Percentiles rank a stretch among this genome's conserved stretches.
phyloP scores from a whole-genome alignment of 2,113 vertebrate species.

The Ascaphus truei region DNA sequence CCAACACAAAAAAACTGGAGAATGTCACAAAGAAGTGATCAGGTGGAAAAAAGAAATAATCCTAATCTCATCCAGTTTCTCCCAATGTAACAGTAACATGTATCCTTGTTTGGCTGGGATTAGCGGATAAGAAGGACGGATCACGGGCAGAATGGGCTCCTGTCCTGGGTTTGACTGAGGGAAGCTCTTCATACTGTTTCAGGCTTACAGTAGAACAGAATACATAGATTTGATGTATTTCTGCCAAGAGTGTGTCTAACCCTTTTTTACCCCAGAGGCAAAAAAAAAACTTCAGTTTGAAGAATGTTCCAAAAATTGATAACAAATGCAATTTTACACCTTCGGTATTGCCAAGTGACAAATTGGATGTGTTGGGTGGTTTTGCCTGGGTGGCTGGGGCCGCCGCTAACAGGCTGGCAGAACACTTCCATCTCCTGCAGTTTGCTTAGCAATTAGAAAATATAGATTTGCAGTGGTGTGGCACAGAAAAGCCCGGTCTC shows the following conservation, averaged over 20 bases:
- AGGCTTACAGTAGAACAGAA: too few species aligned
- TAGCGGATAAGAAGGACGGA: too few species aligned
- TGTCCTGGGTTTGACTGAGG: too few species aligned
- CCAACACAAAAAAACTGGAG: too few species aligned
- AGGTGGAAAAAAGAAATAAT: too few species aligned
- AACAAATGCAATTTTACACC: not conserved
- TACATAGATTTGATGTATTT: not conserved
- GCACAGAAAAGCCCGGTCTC: not conserved
- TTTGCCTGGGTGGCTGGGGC: not conserved
- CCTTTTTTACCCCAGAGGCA: not conserved
- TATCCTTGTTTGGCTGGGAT: too few species aligned
- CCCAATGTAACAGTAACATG: too few species aligned
- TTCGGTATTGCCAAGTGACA: slow-evolving; percentile 6
- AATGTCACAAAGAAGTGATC: too few species aligned
- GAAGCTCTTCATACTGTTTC: too few species aligned
- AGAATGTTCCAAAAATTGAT: not conserved
- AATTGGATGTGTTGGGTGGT: slow-evolving; percentile 8
- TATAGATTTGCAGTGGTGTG: slow-evolving; percentile 14
- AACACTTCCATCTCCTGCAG: not conserved
- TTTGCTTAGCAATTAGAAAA: slow-evolving; percentile 28
- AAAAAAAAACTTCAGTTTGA: not conserved
- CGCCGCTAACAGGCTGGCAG: slow-evolving; percentile 1
- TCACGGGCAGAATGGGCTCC: too few species aligned
- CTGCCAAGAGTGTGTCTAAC: not conserved
- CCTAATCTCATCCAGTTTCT: too few species aligned